Percentiles rank a stretch among this genome's conserved stretches.
Conservation (phyloP, 2,888 invertebrate genomes). For the Dryomyza anilis region DNA sequence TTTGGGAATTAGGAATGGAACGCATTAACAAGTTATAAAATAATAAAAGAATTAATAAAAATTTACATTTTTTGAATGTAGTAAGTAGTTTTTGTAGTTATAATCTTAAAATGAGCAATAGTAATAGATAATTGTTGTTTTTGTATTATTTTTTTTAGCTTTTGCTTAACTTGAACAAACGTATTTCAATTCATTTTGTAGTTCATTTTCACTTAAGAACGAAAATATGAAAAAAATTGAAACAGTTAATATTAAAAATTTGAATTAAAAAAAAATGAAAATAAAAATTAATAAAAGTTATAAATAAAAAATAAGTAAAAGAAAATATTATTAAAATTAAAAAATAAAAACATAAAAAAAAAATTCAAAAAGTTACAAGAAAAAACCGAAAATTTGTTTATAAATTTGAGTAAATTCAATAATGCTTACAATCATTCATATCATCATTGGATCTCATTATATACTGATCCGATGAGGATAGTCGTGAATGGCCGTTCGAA, state of each 20-base stretch:
- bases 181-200: conserved; percentile 30
- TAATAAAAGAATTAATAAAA: not conserved
- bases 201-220: conserved; percentile 26
- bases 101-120: not conserved
- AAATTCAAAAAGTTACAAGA: not conserved
- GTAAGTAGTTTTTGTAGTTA: not conserved
- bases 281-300: not conserved
- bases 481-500: conserved; percentile 63
- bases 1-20: not conserved
- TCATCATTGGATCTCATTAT: conserved; percentile 64
- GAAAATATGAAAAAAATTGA: conserved; percentile 35
- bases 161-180: conserved; percentile 24
- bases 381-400: conserved; percentile 19
- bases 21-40: not conserved
- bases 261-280: not conserved
- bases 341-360: conserved; percentile 21
- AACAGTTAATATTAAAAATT: conserved; percentile 21
- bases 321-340: not conserved
- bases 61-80: too few relatives aligned
- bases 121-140: conserved; percentile 17
- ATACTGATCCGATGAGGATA: conserved; percentile 64
- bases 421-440: conserved; percentile 64
- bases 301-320: not conserved
- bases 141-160: conserved; percentile 15
- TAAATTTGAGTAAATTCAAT: too few relatives aligned